Evolutionary conservation across 2,113 vertebrate genomes (phyloP), one percentile per base, ranked within the genome.

Genomic region (Coturnix japonica): DNA sequence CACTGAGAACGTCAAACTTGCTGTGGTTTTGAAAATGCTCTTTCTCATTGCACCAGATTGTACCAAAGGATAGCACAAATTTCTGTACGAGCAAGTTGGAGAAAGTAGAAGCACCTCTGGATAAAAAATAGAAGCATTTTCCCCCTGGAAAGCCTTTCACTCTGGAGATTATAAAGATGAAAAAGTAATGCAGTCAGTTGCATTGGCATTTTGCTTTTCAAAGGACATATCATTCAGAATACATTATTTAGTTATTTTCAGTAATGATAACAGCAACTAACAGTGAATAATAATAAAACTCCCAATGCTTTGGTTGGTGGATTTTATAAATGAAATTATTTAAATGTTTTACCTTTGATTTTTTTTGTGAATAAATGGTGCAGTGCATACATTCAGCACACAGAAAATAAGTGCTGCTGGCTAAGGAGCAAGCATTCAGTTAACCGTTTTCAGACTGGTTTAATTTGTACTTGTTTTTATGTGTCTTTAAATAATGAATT

Each of bases 91-190:
- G 60, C 4, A 4, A 0, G 3, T 12, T 43, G 11, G 11, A 21
- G 47, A 59, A 56, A 39, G 16, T 18, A 54, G 60, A n/a, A 14
- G 22, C 44, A 63, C 7, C 7, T 7, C 23, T 49, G 11, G 7
- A 63, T 66, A 26, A 81, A 84, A 73, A 35, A 65, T 43, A 26
- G 83, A 61, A 20, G 15, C 17, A 2, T 39, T 8, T 49, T 7
- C 11, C 13, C 1, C 2, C 4, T 4, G 6, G 19, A 60, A 69
- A 21, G 21, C 16, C 1, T 13, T 60, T 75, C 75, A 14, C 4
- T 30, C 8, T 81, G 73, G 14, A 93, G 80, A 80, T 64, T 33
- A 63, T 41, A 78, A 87, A 82, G 8, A 8, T 43, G 49, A 65
- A 25, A n/a, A 85, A 53, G 9, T 76, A 82, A 56, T 53, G 13